Base-by-base conservation (phyloP, 2,888 invertebrate species). In the Nephrocerus scutellatus region DNA sequence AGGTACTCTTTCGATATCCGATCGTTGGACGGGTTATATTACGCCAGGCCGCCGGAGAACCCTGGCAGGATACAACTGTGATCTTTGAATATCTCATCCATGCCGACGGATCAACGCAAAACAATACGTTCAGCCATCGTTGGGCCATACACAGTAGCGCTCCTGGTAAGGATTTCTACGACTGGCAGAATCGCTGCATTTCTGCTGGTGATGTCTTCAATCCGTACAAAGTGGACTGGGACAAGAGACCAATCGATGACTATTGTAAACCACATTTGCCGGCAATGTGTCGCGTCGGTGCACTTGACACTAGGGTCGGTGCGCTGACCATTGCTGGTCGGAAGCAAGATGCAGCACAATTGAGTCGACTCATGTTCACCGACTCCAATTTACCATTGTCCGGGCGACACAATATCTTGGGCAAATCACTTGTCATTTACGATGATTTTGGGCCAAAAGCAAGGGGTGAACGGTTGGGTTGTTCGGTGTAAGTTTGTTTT, bases 361-460 rank as follows among this genome's bases (percentile, higher is more conserved):
- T 84, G 13, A 84, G 88, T 10, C 74, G 87, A 29, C 75, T 75
- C 31, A 71, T 90, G 54, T 86, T 87, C 68, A 87, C 86, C 0
- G 93, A 92, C 64, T 69, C 76, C 0, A 73, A 79, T 54, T 55
- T 92, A 21, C 82, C 86, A 0, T 70, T 95, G 7, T 77, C 79
- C 8, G 93, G 93, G 10, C 74, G 75, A 12, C 71, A 79, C 56
- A 79, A 79, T 47, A 60, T 65, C 12, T 30, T 92, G 54, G 86
- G 85, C 32, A 84, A 82, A 62, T 86, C 92, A 6, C 68, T 95
- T 21, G 86, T 91, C 3, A 75, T 95, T 32, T 88, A 84, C 56
- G 91, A 88, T 59, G 90, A 91, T 59, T 78, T 83, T 57, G 88
- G 88, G 0, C 91, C 91, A 0, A 79, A 82, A 44, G 90, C 90